Conservation (phyloP, 1,140 invertebrate species). For the Schmidtea mediterranea region DNA sequence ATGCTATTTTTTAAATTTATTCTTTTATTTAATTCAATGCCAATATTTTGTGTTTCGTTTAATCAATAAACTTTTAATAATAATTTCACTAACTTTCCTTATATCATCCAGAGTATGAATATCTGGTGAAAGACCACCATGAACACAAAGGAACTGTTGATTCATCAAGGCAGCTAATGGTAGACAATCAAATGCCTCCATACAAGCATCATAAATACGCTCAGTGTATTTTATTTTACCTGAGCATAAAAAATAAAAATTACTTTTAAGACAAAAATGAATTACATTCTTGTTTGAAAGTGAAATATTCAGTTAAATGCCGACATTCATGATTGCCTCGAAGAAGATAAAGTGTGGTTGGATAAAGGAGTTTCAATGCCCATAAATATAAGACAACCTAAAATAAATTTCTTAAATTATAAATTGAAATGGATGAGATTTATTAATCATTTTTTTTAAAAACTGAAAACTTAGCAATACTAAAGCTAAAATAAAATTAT, state of each 20-base stretch:
- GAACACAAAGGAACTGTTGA: constrained; percentile 9
- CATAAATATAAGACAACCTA: constrained; percentile 96
- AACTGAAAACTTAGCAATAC: no score
- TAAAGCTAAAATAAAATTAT: no score
- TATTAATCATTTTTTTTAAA: no score
- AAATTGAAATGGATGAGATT: no score
- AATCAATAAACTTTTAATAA: no score
- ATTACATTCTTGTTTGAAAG: constrained; percentile 98
- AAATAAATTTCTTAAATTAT: no score
- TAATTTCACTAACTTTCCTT: constrained; percentile 7
- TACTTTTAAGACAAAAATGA: neutral
- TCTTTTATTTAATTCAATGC: no score
- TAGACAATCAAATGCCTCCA: constrained; percentile 9
- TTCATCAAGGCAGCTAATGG: constrained; percentile 9
- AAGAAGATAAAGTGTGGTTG: constrained; percentile 85
- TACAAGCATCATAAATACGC: constrained; percentile 9
- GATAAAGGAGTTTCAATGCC: constrained; percentile 94
- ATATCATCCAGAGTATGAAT: constrained; percentile 9
- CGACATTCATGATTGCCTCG: constrained; percentile 98
- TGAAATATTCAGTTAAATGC: constrained; percentile 99
- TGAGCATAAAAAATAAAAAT: constrained; percentile 8
- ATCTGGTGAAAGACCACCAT: constrained; percentile 9
- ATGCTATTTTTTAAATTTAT: no score
- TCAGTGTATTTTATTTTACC: constrained; percentile 10
- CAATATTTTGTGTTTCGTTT: no score